Conservation (phyloP, 2,113 vertebrate species). For the Mirza zaza region DNA sequence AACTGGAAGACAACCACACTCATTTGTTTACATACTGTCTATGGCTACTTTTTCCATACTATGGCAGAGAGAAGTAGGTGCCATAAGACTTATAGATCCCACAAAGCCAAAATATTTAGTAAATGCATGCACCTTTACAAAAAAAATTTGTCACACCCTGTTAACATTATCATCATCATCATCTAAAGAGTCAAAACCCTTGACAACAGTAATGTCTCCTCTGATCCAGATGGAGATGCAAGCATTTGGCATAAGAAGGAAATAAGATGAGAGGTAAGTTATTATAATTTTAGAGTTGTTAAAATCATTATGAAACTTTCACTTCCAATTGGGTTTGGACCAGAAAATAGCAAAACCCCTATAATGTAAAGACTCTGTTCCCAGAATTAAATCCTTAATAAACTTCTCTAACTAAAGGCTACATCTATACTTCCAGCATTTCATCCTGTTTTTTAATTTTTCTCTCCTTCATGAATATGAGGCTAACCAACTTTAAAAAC, state of each 20-base stretch:
- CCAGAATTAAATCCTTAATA: not conserved
- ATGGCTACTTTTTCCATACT: not conserved
- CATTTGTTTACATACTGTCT: not conserved
- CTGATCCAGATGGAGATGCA: not conserved
- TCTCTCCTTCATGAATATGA: not conserved
- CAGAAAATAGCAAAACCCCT: not conserved
- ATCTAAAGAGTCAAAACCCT: not conserved
- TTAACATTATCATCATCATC: not conserved
- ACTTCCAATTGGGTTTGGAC: not conserved
- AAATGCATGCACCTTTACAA: not conserved
- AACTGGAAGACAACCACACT: not conserved
- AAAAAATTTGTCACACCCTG: not conserved
- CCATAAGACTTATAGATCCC: not conserved
- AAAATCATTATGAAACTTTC: not conserved
- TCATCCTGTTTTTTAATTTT: not conserved
- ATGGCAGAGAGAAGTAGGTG: not conserved
- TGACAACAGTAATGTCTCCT: not conserved
- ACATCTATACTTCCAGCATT: not conserved
- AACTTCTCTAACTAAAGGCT: not conserved
- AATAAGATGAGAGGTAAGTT: not conserved
- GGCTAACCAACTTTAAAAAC: constrained; percentile 13
- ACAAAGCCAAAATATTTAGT: not conserved
- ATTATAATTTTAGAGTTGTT: not conserved
- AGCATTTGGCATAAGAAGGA: not conserved
- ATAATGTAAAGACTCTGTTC: not conserved